phyloP scores from a whole-genome alignment of 2,797 vertebrate species.

The Myoxocephalus aenaeus region DNA sequence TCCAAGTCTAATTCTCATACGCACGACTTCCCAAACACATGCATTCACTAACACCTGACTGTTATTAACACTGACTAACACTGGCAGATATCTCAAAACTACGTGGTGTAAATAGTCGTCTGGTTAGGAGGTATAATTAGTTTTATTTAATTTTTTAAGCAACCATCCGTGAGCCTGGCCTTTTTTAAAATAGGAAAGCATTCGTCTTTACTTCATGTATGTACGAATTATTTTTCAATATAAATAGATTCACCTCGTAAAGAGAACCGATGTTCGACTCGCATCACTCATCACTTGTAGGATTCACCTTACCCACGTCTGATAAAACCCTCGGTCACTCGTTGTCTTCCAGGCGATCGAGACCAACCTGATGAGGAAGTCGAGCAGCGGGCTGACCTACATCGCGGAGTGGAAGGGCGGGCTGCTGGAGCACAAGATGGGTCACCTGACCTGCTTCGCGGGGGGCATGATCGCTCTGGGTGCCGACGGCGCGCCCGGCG shows the following conservation, averaged over 20 bases:
- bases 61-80: too few species aligned
- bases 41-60: too few species aligned
- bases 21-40: too few species aligned
- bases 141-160: background rate
- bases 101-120: background rate
- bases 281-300: background rate
- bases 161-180: too few species aligned
- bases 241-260: background rate
- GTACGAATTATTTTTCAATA: background rate
- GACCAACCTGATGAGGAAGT: conserved; percentile 94
- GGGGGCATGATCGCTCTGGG: conserved; percentile 98
- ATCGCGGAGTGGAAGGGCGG: conserved; percentile 99
- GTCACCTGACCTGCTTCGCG: conserved; percentile 97
- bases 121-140: background rate
- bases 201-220: background rate
- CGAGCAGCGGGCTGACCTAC: conserved; percentile 92
- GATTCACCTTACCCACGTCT: background rate
- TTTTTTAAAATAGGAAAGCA: background rate
- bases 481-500: conserved; percentile 89
- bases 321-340: fast-evolving
- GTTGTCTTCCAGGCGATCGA: conserved; percentile 89
- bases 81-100: background rate
- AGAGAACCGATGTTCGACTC: background rate
- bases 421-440: conserved; percentile 98
- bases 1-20: too few species aligned